Percentiles rank a stretch among this genome's conserved stretches.
These are phyloP conservation scores for Ciconia nigra DNA, from an alignment of 2,797 vertebrate genomes.

Conservation along the genomic window DNA sequence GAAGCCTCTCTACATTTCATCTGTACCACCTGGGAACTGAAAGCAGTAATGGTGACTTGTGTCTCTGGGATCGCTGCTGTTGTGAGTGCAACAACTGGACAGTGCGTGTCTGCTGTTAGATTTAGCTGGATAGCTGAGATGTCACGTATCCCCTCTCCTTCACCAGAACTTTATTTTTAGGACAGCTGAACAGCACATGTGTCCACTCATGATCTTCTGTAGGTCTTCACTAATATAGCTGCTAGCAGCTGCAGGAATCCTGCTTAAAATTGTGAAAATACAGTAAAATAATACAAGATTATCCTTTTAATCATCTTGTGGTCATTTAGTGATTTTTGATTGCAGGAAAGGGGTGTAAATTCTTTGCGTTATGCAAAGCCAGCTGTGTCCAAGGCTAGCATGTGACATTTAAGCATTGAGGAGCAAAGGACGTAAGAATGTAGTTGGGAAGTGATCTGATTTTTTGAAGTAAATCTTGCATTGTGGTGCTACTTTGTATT, in stretches of 20 bases:
- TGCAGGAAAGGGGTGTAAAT: background rate
- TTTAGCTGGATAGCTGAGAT: background rate
- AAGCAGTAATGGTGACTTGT: background rate
- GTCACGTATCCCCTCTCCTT: background rate
- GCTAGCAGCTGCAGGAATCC: background rate
- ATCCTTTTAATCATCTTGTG: background rate
- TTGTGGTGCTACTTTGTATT: conserved; percentile 5
- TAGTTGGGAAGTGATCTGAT: background rate
- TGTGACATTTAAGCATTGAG: background rate
- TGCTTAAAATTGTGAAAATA: background rate
- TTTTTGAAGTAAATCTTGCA: background rate
- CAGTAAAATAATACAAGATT: background rate
- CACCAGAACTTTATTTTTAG: background rate
- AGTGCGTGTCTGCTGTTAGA: background rate
- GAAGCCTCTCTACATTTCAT: background rate
- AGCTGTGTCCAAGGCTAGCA: background rate
- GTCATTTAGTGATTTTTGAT: background rate
- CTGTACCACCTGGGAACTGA: background rate
- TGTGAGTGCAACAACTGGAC: background rate
- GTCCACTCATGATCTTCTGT: background rate
- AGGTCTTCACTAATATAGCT: background rate
- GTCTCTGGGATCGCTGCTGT: background rate
- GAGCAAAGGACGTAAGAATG: background rate
- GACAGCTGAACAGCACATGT: background rate
- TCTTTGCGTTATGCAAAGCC: background rate